Evolutionary conservation across 1,140 invertebrate genomes (phyloP), one percentile per base, ranked within the genome.

Genomic region (Brachionus koreanus): DNA sequence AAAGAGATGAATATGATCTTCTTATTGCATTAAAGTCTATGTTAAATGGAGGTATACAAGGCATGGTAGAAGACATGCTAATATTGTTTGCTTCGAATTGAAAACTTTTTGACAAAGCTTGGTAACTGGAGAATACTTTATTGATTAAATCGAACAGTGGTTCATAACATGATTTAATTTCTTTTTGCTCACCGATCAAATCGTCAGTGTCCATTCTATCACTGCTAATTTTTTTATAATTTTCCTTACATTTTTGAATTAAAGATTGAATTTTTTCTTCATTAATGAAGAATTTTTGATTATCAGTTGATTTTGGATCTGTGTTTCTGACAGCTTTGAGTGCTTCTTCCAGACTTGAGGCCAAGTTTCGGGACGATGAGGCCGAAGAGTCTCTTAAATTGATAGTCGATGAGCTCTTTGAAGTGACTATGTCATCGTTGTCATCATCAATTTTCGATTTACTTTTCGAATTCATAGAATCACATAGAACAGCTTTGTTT

Each of bases 401-500:
- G 39, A 65, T 9, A n/a, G 39, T 83, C n/a, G 43, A 67, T 35
- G 79, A 67, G 16, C 19, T 67, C 57, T 76, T 83, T 12, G 74
- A 63, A 19, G 72, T 42, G 39, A 81, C 82, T 46, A 76, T 82
- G 16, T 82, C 79, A 72, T 49, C 65, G 12, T 83, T 61, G 33
- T 52, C 65, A 52, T 84, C 82, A 9, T 83, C 82, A 33, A 83
- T 83, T 3, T 16, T 25, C 7, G 19, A 0, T 23, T 42, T 83
- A 77, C 46, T 63, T 74, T 92, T 84, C 91, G 89, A 42, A 92
- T 90, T 65, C 93, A 91, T 91, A 94, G 94, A 84, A 90, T 94
- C 93, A 88, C 94, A 96, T 23, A 95, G 89, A 84, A 91, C 90
- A 33, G 94, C 94, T 87, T 95, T 94, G 86, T 93, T 90, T 49